phyloP scores from a whole-genome alignment of 2,888 invertebrate species.

The Nymphalis polychloros region DNA sequence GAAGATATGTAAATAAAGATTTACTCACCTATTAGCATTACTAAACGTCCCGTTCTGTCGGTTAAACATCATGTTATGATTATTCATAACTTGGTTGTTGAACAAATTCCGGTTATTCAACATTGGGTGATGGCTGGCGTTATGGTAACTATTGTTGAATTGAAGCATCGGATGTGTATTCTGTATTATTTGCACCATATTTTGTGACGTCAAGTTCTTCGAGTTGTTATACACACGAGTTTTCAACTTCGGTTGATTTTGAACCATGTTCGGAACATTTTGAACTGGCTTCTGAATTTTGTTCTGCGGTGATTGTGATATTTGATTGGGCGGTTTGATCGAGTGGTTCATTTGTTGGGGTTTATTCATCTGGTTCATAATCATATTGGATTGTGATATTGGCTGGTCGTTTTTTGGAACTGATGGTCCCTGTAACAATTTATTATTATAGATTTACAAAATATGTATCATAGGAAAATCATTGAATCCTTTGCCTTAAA shows the following conservation, averaged over 20 bases:
- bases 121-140: slow-evolving; percentile 74
- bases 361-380: slow-evolving; percentile 52
- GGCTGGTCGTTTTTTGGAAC: slow-evolving; percentile 59
- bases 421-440: slow-evolving; percentile 53
- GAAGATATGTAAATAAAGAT: no score
- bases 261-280: slow-evolving; percentile 32
- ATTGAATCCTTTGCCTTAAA: no score
- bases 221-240: slow-evolving; percentile 64
- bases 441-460: not conserved
- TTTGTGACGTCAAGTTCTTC: slow-evolving; percentile 59
- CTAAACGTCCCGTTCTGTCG: slow-evolving; percentile 60
- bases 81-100: slow-evolving; percentile 53
- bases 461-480: no score
- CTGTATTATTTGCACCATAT: slow-evolving; percentile 74
- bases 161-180: slow-evolving; percentile 75
- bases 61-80: slow-evolving; percentile 52
- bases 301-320: slow-evolving; percentile 52
- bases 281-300: slow-evolving; percentile 27
- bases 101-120: slow-evolving; percentile 55
- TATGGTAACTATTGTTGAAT: slow-evolving; percentile 65
- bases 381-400: slow-evolving; percentile 44
- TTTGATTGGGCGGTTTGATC: slow-evolving; percentile 25
- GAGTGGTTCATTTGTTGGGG: slow-evolving; percentile 45
- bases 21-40: slow-evolving; percentile 48
- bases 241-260: slow-evolving; percentile 44